Evolutionary conservation across 2,797 vertebrate species (phyloP), one percentile per base, ranked within the genome.

Genomic region (Labeo calbasu): DNA sequence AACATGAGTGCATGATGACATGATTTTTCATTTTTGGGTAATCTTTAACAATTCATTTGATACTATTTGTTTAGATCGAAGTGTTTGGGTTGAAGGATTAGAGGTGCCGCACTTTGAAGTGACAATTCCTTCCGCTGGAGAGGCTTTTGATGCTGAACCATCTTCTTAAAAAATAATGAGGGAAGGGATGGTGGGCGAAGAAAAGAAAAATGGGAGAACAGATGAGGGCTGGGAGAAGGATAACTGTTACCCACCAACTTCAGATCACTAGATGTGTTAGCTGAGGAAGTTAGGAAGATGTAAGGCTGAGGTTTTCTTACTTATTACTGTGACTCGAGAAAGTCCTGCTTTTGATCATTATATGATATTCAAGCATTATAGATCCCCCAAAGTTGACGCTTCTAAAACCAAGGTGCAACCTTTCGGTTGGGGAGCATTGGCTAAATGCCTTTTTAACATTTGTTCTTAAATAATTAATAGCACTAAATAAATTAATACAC

Each of bases 111-210:
- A 90, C 88, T 87, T 79, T 85, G 82, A 84, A 90, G 84, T 91
- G 86, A 87, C 83, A 53, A 77, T 71, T 66, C 86, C 90, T 91
- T 91, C 88, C 79, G 72, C 90, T 86, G 87, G 80, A 4, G 6
- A 77, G 32, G 85, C 79, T 89, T 94, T 94, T 94, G 93, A 94
- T 92, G 92, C 90, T 86, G 84, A 66, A 14, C 23, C 72, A 82
- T 87, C 75, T 84, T 86, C 90, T 91, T 94, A 79, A 93, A 93
- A 92, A 93, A 93, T 92, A 84, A 93, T 93, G 50, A 81, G 63
- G 55, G 72, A 70, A 71, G 23, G 32, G 21, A n/a, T 13, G 17
- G 68, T 40, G 21, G 14, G 63, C 11, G 50, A 71, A 28, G 9
- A 14, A 73, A 72, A 82, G 7, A 43, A 43, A 59, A 53, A 43